Conservation (phyloP, 2,113 vertebrate genomes). For the Noctilio leporinus region DNA sequence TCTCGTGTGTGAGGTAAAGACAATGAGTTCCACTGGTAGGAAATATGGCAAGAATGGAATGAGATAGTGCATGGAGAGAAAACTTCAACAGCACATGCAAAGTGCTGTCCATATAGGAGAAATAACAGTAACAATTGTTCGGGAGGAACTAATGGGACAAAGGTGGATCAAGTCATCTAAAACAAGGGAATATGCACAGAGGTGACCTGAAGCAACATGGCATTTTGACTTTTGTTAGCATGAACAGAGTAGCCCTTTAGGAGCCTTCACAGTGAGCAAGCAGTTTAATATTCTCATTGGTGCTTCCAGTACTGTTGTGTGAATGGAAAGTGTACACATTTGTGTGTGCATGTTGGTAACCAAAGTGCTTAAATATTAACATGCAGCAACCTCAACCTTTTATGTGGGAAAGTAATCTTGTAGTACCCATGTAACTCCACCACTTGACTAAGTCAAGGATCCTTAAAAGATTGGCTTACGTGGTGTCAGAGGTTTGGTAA, state of each 20-base stretch:
- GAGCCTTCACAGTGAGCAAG: not conserved
- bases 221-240: not conserved
- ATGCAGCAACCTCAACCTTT: not conserved
- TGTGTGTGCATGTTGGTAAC: not conserved
- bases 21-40: not conserved
- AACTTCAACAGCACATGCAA: not conserved
- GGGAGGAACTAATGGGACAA: not conserved
- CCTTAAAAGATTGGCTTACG: not conserved
- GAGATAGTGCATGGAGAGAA: not conserved
- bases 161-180: not conserved
- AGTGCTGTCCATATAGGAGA: not conserved
- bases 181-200: not conserved
- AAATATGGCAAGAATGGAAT: not conserved
- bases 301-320: not conserved
- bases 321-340: not conserved
- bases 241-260: not conserved
- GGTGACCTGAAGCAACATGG: not conserved
- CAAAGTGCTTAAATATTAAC: not conserved
- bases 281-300: not conserved
- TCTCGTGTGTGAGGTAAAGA: not conserved
- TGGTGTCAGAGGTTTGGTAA: not conserved
- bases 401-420: not conserved
- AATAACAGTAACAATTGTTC: not conserved
- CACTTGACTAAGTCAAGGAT: not conserved
- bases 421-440: not conserved